A percentile compares a stretch with the other conserved stretches of the same genome.
These are phyloP conservation scores for Rotaria magnacalcarata DNA, from an alignment of 2,888 invertebrate species.

Conservation along the genomic window DNA sequence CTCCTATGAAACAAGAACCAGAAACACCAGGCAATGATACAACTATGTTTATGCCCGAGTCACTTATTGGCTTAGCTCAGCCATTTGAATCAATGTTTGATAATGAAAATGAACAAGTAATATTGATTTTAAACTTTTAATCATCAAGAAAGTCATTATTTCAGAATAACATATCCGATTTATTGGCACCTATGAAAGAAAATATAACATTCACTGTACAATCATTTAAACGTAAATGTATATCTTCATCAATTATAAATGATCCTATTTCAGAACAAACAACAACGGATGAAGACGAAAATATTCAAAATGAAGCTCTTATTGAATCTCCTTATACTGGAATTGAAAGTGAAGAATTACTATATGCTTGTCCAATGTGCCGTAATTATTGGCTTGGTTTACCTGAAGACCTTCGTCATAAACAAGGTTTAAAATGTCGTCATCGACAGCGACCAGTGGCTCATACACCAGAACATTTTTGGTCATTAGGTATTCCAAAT, in stretches of 20 bases:
- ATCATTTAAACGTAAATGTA: not conserved
- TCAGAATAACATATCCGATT: not conserved
- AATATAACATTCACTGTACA: not conserved
- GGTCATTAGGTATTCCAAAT: constrained; percentile 57
- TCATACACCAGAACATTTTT: constrained; percentile 57
- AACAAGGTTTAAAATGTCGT: constrained; percentile 53
- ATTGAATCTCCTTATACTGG: not conserved
- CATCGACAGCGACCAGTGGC: constrained; percentile 53
- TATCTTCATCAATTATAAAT: not conserved
- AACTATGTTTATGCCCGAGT: not conserved
- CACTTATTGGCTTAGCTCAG: not conserved
- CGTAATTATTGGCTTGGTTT: constrained; percentile 45
- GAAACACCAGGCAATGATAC: not conserved
- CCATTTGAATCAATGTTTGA: not conserved
- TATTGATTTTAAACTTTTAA: not conserved
- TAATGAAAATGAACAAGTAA: not conserved
- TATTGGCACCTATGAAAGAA: not conserved
- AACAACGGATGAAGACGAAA: not conserved
- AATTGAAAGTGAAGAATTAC: constrained; percentile 20
- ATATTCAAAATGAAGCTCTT: not conserved
- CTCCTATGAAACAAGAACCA: not conserved
- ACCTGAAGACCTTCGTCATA: constrained; percentile 50
- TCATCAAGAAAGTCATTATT: not conserved
- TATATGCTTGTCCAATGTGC: constrained; percentile 9
- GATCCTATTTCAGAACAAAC: not conserved